Conservation (phyloP, 2,113 vertebrate genomes). For the Antidorcas marsupialis region DNA sequence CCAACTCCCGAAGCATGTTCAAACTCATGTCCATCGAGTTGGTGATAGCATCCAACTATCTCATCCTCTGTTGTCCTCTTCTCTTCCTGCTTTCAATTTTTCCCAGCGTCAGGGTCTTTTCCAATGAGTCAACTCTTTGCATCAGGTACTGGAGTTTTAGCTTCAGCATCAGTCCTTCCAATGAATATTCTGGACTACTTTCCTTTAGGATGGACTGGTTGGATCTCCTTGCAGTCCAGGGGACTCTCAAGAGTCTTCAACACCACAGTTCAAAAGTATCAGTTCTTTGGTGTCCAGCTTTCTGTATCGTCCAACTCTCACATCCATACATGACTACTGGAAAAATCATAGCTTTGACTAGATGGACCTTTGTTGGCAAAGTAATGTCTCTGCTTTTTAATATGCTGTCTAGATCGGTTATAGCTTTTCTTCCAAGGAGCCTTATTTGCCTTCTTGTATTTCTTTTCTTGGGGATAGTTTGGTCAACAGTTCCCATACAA, state of each 20-base stretch:
- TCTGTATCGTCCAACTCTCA: not conserved
- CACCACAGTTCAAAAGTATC: not conserved
- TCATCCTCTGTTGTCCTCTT: not conserved
- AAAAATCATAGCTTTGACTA: not conserved
- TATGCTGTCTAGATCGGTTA: not conserved
- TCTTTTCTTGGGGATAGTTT: not conserved
- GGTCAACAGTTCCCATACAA: not conserved
- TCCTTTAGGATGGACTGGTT: not conserved
- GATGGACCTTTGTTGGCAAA: not conserved
- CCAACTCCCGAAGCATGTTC: not conserved
- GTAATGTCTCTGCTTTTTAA: not conserved
- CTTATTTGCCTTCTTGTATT: not conserved
- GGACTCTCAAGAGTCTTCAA: not conserved
- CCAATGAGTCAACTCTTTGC: not conserved
- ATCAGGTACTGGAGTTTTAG: not conserved
- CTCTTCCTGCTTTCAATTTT: not conserved
- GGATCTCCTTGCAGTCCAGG: not conserved
- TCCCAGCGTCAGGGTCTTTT: not conserved
- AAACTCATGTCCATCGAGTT: not conserved
- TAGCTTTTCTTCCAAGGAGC: not conserved
- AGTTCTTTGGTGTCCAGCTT: rapidly evolving
- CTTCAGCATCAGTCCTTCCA: not conserved
- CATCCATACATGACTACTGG: not conserved
- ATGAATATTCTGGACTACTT: not conserved
- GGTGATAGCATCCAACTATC: not conserved